Conservation (phyloP, 2,113 vertebrate genomes). For the Anguilla rostrata region DNA sequence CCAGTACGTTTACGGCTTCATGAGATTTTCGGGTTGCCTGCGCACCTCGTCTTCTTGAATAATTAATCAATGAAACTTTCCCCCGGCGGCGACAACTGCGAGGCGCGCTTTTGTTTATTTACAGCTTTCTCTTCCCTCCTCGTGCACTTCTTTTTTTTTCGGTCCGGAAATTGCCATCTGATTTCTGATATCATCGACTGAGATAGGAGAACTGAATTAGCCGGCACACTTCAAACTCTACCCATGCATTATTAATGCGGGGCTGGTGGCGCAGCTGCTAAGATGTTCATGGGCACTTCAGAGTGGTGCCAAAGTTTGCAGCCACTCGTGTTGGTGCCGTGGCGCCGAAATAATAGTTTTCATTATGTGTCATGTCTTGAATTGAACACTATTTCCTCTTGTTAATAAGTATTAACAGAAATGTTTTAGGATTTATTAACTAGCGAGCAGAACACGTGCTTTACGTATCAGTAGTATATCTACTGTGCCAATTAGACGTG, state of each 20-base stretch:
- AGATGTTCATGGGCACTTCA: not conserved
- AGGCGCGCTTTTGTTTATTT: not conserved
- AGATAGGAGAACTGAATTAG: constrained; percentile 23
- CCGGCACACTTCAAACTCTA: constrained; percentile 13
- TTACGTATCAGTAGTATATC: too few relatives aligned
- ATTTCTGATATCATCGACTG: constrained; percentile 16
- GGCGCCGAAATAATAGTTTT: not conserved
- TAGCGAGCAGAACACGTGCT: too few relatives aligned
- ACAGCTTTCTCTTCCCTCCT: not conserved
- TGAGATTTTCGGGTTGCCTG: not conserved
- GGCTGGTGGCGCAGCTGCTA: not conserved
- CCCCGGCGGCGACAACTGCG: not conserved
- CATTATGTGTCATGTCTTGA: too few relatives aligned
- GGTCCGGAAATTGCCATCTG: constrained; percentile 15
- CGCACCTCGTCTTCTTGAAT: constrained; percentile 21
- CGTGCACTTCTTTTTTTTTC: not conserved
- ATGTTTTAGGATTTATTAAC: not conserved
- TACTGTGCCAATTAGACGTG: too few relatives aligned
- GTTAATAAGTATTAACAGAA: not conserved
- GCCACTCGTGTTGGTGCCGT: not conserved
- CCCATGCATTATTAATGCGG: constrained; percentile 28
- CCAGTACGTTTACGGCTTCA: constrained; percentile 3
- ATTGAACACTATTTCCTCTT: not conserved
- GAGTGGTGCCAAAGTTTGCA: not conserved
- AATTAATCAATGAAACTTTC: constrained; percentile 18